Base-by-base conservation (phyloP, 2,797 vertebrate genomes). In the Muscicapa striata region DNA sequence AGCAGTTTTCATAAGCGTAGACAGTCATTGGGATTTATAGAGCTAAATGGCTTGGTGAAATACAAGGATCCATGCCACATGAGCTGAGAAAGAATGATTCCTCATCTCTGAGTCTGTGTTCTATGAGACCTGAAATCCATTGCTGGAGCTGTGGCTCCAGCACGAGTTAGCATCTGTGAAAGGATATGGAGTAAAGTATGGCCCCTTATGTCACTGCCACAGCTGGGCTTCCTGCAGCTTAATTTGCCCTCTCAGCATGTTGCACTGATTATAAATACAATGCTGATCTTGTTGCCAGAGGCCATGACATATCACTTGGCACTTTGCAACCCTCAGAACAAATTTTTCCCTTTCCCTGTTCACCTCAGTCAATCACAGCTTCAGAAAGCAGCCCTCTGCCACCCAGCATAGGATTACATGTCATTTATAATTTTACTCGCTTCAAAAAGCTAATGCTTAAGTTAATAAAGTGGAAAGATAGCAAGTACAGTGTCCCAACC, bases 391-490 rank as follows among this genome's bases (percentile, higher is more conserved):
- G 58, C 92, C 90, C 94, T 95, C 88, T 96, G 89, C 94, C 74
- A 96, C 90, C 89, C 77, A 78, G 87, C 80, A 34, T 34, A 34
- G 75, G 96, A 95, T 94, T 93, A 89, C 78, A 94, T 88, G 91
- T 92, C 95, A 93, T 91, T 93, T 96, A 95, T 90, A 92, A 89
- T 95, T 96, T 94, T 80, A 43, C 85, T 96, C 49, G 61, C 86
- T 96, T 96, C 85, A 91, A 94, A 95, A 96, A 96, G 87, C 87
- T 94, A 96, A 92, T 92, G 90, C 69, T 90, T 92, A 91, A 96
- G 93, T 95, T 97, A 97, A 96, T 96, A 96, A 97, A 96, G 94
- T 96, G 95, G 92, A 97, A 96, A 97, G 88, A 96, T 74, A 95
- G 90, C 2, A 1, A 94, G 68, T 64, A 82, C 2, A 0, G 68